Evolutionary conservation across 1,140 invertebrate genomes (phyloP), one percentile per base, ranked within the genome.

Genomic region (Acromyrmex echinatior): DNA sequence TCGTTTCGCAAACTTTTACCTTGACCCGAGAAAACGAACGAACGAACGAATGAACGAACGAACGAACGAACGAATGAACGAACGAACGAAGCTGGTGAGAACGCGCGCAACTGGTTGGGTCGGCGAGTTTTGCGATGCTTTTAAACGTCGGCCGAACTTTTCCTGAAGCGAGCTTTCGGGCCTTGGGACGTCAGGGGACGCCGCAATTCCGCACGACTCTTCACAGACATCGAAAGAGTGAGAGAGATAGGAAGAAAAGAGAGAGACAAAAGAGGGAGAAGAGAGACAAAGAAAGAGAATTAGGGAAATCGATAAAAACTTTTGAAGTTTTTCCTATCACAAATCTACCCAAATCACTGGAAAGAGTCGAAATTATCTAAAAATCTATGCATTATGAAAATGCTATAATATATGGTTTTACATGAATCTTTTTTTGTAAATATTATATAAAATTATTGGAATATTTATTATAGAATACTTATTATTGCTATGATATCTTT

Each of bases 171-270:
- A 71, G 87, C 68, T 87, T 77, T 86, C 73, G 66, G 63, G 87
- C 76, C 56, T 86, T 70, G 77, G 70, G 56, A 84, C 80, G 80
- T 84, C 53, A 62, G 56, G 80, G 70, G 80, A 84, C 70, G 70
- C 90, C 78, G 53, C 90, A 86, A 87, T 87, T 91, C 81, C 90
- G 65, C 87, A 84, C 81, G 88, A 91, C 82, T 82, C 73, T 79
- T 71, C 86, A 35, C 65, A 66, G 63, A 45, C 45, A 21, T 21
- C 18, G 31, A 68, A 18, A 68, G 65, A 49, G 35, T 39, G 18
- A 45, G 62, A 71, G 49, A 53, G 62, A 71, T 21, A 78, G 53
- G n/a, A 16, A 5, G 6, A 12, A 0, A n/a, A n/a, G 18, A 51
- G 45, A 49, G 31, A 58, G n/a, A 45, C 10, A 45, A 45, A 12